Percentiles rank a stretch among this genome's conserved stretches.
Conservation (phyloP, 2,797 vertebrate species). For the Oreochromis mossambicus region DNA sequence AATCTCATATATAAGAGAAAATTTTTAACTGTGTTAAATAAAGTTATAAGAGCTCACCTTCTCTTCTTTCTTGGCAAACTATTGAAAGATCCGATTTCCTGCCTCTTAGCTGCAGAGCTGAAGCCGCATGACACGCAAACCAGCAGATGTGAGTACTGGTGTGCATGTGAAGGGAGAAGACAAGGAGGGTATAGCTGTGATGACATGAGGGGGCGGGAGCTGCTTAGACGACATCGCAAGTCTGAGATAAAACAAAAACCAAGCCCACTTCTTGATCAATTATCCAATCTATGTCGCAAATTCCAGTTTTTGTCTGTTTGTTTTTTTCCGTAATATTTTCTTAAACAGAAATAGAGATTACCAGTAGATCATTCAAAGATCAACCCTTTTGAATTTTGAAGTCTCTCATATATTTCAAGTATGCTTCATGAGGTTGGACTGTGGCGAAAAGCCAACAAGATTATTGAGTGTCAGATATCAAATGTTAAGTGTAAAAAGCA, state of each 20-base stretch:
- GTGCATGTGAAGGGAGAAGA: conserved; percentile 15
- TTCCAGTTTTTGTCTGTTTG: not conserved
- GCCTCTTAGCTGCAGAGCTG: not conserved
- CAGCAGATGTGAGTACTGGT: not conserved
- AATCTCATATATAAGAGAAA: not conserved
- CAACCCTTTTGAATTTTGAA: not conserved
- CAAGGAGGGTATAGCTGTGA: conserved; percentile 9
- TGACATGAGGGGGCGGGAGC: conserved; percentile 1
- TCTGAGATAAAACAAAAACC: not conserved
- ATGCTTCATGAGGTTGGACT: not conserved
- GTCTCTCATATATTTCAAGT: not conserved
- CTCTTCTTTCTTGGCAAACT: not conserved
- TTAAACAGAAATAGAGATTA: not conserved
- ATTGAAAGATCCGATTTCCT: not conserved
- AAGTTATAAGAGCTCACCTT: conserved; percentile 34
- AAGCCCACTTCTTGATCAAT: not conserved
- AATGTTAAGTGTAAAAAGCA: conserved; percentile 2
- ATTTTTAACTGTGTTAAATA: not conserved
- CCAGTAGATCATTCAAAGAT: not conserved
- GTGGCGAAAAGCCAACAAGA: not conserved
- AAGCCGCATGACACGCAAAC: not conserved
- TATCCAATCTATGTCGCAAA: not conserved
- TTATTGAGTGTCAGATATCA: not conserved
- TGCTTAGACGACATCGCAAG: not conserved
- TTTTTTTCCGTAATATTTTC: not conserved